phyloP scores from a whole-genome alignment of 2,797 vertebrate species.

The Ceryle rudis region DNA sequence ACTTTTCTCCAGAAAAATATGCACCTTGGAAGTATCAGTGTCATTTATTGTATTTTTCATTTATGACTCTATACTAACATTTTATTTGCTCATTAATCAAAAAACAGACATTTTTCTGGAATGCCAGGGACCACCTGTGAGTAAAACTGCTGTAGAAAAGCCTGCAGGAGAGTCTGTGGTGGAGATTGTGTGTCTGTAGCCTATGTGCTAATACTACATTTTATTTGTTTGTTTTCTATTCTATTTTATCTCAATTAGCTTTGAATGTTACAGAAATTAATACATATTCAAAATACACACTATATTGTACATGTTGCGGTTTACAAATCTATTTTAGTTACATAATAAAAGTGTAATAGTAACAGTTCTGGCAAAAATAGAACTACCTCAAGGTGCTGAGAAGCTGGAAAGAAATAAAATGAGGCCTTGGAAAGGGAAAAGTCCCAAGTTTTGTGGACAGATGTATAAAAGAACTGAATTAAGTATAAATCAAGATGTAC shows the following conservation, averaged over 20 bases:
- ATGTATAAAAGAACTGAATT: neutral
- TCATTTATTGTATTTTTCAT: neutral
- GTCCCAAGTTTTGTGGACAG: neutral
- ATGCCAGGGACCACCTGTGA: neutral
- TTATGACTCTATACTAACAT: neutral
- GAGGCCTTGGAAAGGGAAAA: neutral
- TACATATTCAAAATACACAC: neutral
- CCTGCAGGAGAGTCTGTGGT: neutral
- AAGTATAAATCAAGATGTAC: neutral
- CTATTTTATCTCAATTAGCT: neutral
- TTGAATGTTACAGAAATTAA: neutral
- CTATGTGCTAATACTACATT: neutral
- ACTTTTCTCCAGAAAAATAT: neutral
- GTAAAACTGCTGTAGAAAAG: neutral
- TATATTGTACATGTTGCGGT: neutral
- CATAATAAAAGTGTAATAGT: neutral
- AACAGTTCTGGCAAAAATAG: neutral
- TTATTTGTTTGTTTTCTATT: neutral
- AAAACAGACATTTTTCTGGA: neutral
- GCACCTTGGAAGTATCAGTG: neutral
- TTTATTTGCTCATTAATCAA: conserved; percentile 8
- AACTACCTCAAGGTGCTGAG: neutral
- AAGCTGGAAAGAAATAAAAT: neutral
- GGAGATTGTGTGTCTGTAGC: neutral
- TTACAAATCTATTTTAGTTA: neutral